A percentile compares a stretch with the other conserved stretches of the same genome.
phyloP scores from a whole-genome alignment of 2,797 vertebrate species.

The Ceyx erithaca region DNA sequence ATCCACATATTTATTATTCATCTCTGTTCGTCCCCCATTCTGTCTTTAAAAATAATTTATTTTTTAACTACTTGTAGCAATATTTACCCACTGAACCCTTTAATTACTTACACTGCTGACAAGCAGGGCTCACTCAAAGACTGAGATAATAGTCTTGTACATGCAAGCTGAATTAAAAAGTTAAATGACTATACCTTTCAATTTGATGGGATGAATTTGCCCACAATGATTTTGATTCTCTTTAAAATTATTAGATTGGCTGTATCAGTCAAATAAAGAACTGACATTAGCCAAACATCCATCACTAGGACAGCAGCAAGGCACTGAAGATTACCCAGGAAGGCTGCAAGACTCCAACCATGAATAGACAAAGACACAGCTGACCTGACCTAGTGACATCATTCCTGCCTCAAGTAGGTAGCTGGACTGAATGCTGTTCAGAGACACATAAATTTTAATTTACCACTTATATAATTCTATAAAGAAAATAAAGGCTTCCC shows the following conservation, averaged over 20 bases:
- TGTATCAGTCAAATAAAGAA: background rate
- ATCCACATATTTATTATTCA: constrained; percentile 55
- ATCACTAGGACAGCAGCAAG: background rate
- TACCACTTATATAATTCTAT: background rate
- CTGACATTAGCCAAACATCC: background rate
- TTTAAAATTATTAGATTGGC: background rate
- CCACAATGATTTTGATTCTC: background rate
- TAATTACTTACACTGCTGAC: constrained; percentile 68
- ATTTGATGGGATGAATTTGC: background rate
- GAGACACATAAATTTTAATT: background rate
- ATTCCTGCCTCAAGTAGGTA: background rate
- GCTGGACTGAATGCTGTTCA: background rate
- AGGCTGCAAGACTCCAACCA: background rate
- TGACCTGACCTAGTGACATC: background rate
- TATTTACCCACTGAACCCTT: constrained; percentile 74
- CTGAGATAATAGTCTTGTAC: constrained; percentile 26
- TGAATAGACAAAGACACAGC: background rate
- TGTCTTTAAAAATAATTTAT: constrained; percentile 63
- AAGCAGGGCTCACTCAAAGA: constrained; percentile 33
- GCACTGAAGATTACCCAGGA: background rate
- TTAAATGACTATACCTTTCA: constrained; percentile 21
- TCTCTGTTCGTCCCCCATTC: constrained; percentile 31
- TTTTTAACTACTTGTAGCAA: constrained; percentile 55
- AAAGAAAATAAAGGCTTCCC: background rate
- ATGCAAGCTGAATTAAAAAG: constrained; percentile 45